These are phyloP conservation scores for Bombus ignitus DNA, from an alignment of 1,140 invertebrate species.

Conservation along the genomic window DNA sequence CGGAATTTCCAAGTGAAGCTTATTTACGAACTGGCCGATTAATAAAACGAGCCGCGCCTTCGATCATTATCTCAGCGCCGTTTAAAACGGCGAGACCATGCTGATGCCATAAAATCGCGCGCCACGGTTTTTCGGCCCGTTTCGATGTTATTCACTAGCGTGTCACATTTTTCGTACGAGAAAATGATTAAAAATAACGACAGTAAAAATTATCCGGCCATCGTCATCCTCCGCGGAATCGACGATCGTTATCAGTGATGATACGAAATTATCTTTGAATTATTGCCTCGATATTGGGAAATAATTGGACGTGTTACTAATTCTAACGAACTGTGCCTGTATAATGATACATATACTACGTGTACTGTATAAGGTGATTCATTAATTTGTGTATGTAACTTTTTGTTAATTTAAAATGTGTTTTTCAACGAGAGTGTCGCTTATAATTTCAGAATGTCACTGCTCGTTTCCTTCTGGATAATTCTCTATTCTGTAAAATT, in stretches of 20 bases:
- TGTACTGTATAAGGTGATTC: background rate
- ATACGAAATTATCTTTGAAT: constrained; percentile 1
- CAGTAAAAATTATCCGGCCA: constrained; percentile 21
- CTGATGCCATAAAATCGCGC: constrained; percentile 44
- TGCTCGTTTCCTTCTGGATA: no score
- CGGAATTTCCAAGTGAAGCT: constrained; percentile 70
- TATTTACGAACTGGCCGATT: constrained; percentile 74
- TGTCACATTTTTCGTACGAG: background rate
- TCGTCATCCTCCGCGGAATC: background rate
- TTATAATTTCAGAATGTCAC: background rate
- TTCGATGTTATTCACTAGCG: constrained; percentile 10
- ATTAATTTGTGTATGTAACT: background rate
- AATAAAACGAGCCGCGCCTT: constrained; percentile 72
- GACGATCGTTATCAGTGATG: background rate
- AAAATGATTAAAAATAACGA: constrained; percentile 42
- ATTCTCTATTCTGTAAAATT: no score
- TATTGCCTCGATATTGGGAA: background rate
- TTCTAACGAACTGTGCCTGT: background rate
- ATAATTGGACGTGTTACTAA: background rate
- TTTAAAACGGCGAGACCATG: constrained; percentile 34
- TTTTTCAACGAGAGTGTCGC: background rate
- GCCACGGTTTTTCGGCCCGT: constrained; percentile 26
- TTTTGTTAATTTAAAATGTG: background rate
- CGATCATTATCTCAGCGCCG: constrained; percentile 58
- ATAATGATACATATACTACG: background rate